Conservation (phyloP, 2,113 vertebrate species). For the Microtus pennsylvanicus region DNA sequence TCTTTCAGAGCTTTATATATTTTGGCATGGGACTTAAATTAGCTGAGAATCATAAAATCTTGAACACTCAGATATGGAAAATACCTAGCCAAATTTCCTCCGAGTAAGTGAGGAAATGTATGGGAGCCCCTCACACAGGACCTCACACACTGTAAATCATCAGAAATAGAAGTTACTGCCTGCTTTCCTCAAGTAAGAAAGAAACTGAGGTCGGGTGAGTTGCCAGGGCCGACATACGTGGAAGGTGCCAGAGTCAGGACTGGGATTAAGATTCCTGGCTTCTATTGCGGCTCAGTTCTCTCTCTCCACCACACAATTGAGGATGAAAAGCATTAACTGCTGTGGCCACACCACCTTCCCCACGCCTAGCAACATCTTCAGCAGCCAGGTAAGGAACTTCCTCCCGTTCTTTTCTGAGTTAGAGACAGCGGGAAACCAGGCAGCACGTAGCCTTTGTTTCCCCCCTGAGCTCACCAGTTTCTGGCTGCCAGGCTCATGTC, state of each 20-base stretch:
- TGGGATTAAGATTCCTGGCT: slow-evolving; percentile 28
- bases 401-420: background rate
- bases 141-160: slow-evolving; percentile 68
- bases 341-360: background rate
- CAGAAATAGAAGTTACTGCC: background rate
- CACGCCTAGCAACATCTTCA: background rate
- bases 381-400: background rate
- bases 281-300: background rate
- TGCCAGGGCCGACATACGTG: background rate
- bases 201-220: slow-evolving; percentile 8
- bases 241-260: slow-evolving; percentile 42
- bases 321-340: background rate
- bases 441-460: background rate
- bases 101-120: slow-evolving; percentile 56
- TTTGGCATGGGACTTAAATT: slow-evolving; percentile 75
- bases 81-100: slow-evolving; percentile 63
- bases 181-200: slow-evolving; percentile 22
- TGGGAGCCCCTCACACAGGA: slow-evolving; percentile 42
- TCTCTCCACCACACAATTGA: background rate
- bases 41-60: slow-evolving; percentile 71
- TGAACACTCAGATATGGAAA: slow-evolving; percentile 59
- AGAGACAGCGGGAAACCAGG: background rate
- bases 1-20: slow-evolving; percentile 64
- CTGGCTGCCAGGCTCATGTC: background rate
- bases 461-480: background rate